Percentiles rank a stretch among this genome's conserved stretches.
Conservation (phyloP, 2,888 invertebrate species). For the Megastigmus dorsalis region DNA sequence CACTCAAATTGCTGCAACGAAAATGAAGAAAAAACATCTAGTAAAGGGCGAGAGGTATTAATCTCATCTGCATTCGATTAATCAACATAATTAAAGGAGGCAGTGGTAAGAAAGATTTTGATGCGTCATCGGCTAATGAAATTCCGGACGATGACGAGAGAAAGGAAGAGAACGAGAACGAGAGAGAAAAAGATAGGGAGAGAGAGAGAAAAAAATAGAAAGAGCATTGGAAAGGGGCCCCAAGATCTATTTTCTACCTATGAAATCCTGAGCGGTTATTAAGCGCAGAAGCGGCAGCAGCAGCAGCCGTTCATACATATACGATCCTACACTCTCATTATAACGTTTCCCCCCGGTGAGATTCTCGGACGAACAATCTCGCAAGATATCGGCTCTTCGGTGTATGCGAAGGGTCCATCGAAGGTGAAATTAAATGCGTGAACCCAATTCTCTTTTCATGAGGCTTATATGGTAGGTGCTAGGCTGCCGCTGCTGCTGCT, state of each 20-base stretch:
- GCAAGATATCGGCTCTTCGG: conserved; percentile 29
- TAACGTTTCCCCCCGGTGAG: conserved; percentile 40
- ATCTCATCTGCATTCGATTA: conserved; percentile 54
- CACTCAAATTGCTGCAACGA: not conserved
- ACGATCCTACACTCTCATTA: conserved; percentile 52
- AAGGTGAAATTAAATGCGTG: conserved; percentile 10
- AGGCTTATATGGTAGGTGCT: too few relatives aligned
- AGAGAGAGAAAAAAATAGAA: conserved; percentile 6
- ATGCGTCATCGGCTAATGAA: conserved; percentile 49
- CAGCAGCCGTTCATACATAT: too few relatives aligned
- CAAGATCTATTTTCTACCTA: conserved; percentile 25
- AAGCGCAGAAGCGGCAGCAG: too few relatives aligned
- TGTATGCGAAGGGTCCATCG: conserved; percentile 2
- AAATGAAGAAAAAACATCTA: conserved; percentile 11
- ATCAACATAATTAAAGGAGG: conserved; percentile 50
- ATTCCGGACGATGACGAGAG: conserved; percentile 29
- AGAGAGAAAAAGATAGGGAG: not conserved
- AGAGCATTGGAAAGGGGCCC: not conserved
- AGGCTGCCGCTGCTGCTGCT: too few relatives aligned
- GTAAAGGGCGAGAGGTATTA: conserved; percentile 4
- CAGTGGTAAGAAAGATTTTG: conserved; percentile 33
- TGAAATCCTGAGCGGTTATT: too few relatives aligned
- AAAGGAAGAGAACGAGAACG: conserved; percentile 3
- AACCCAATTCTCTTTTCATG: conserved; percentile 24
- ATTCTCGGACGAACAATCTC: conserved; percentile 50